Conservation (phyloP, 2,888 invertebrate genomes). For the Schrankia costaestrigalis region DNA sequence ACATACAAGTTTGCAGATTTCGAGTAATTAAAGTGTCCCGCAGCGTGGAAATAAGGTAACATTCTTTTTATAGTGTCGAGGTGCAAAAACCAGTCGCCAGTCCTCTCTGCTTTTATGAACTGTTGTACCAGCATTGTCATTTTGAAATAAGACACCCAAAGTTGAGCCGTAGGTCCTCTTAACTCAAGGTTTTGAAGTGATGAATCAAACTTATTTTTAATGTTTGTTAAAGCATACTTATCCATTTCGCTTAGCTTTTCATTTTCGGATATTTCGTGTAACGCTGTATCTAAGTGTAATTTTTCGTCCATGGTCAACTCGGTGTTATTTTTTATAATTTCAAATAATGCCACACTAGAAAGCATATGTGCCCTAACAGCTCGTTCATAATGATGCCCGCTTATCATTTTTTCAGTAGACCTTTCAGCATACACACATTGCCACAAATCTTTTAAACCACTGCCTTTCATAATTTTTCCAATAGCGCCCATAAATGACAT, state of each 20-base stretch:
- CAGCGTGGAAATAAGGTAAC: conserved; percentile 47
- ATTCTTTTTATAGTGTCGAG: conserved; percentile 35
- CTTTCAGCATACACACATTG: conserved; percentile 25
- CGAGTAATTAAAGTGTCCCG: conserved; percentile 41
- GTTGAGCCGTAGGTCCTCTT: conserved; percentile 35
- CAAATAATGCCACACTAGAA: background rate
- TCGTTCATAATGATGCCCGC: conserved; percentile 30
- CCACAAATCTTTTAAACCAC: conserved; percentile 30
- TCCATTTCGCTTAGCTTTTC: background rate
- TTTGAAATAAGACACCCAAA: conserved; percentile 45
- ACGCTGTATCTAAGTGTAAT: background rate
- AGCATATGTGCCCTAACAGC: conserved; percentile 10
- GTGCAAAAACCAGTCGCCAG: conserved; percentile 33
- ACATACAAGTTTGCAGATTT: conserved; percentile 34
- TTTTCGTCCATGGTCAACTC: background rate
- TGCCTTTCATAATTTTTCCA: conserved; percentile 33
- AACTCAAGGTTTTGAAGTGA: conserved; percentile 24
- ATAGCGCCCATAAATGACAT: conserved; percentile 31
- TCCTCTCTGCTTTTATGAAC: conserved; percentile 34
- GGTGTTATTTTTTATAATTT: background rate
- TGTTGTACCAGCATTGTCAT: conserved; percentile 39
- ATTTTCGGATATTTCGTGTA: background rate
- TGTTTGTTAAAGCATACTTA: background rate
- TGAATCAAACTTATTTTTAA: conserved; percentile 13
- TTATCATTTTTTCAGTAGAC: conserved; percentile 29